These are phyloP conservation scores for Petrocephalus schoutedeni DNA, from an alignment of 2,797 vertebrate species.

Conservation along the genomic window DNA sequence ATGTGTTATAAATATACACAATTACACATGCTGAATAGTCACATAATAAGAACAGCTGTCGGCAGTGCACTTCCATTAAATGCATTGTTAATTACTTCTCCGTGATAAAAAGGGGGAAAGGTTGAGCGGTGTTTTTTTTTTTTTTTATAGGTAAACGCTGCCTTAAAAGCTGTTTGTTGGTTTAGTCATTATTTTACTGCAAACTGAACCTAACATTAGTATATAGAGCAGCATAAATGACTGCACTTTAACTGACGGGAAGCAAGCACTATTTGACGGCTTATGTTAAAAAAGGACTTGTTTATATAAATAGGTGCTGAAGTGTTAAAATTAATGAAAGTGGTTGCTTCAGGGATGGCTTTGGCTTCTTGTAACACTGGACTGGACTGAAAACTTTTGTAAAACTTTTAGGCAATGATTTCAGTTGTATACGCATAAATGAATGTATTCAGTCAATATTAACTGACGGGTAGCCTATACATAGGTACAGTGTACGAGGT, in stretches of 20 bases:
- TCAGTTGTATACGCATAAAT: neutral
- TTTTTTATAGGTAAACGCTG: neutral
- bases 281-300: neutral
- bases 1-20: neutral
- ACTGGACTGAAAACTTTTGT: too few species aligned
- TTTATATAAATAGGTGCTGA: neutral
- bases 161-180: conserved; percentile 7
- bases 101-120: neutral
- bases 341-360: neutral
- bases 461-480: neutral
- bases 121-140: neutral
- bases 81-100: neutral
- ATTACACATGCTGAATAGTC: neutral
- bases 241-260: neutral
- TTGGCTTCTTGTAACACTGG: neutral
- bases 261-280: neutral
- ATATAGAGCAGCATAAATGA: neutral
- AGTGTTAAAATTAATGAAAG: neutral
- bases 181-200: neutral
- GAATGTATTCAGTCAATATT: neutral
- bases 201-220: neutral
- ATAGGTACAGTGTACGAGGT: neutral
- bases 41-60: neutral
- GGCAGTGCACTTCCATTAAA: neutral
- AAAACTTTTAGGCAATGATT: too few species aligned